phyloP scores from a whole-genome alignment of 2,888 invertebrate species.

The Baccha elongata region DNA sequence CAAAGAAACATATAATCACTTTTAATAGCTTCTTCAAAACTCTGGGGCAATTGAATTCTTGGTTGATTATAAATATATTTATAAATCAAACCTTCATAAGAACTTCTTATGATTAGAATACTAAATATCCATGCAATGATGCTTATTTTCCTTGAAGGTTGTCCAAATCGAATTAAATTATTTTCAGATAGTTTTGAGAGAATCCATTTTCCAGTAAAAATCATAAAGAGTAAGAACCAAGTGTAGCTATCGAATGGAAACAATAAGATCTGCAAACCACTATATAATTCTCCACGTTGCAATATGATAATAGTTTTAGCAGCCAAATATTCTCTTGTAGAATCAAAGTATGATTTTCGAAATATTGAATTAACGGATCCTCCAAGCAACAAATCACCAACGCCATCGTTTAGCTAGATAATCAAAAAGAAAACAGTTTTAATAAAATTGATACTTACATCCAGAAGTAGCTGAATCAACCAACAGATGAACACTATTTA shows the following conservation, averaged over 20 bases:
- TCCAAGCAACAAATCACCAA: constrained; percentile 4
- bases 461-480: too few species aligned
- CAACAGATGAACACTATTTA: too few species aligned
- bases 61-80: not conserved
- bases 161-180: too few species aligned
- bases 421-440: too few species aligned
- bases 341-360: not conserved
- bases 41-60: not conserved
- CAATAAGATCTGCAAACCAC: not conserved
- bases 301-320: too few species aligned
- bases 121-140: not conserved
- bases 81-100: constrained; percentile 15
- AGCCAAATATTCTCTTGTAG: not conserved
- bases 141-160: too few species aligned
- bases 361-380: not conserved
- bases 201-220: too few species aligned
- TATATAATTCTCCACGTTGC: not conserved
- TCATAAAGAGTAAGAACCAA: not conserved
- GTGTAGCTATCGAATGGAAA: not conserved
- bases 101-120: not conserved
- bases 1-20: not conserved
- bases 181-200: too few species aligned
- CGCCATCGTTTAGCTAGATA: not conserved
- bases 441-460: too few species aligned
- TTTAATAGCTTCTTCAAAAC: not conserved